A percentile compares a stretch with the other conserved stretches of the same genome.
Conservation (phyloP, 1,140 invertebrate genomes). For the Mesaphorura yosii region DNA sequence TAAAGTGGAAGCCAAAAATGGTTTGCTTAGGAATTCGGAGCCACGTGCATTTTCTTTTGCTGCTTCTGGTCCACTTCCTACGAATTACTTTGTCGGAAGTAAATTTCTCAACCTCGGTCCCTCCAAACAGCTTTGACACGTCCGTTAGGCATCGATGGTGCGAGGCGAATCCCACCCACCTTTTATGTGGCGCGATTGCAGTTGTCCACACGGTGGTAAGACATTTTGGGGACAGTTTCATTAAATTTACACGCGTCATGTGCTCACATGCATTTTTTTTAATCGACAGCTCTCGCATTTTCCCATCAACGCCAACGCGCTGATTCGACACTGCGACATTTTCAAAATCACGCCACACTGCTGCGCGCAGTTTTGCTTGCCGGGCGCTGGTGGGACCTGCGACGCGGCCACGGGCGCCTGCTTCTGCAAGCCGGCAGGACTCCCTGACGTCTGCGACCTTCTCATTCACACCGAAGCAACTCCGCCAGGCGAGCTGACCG, state of each 20-base stretch:
- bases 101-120: no score
- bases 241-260: background rate
- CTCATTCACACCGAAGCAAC: background rate
- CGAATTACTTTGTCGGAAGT: no score
- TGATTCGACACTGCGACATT: background rate
- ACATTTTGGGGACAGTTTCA: background rate
- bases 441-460: background rate
- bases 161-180: background rate
- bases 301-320: background rate
- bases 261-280: background rate
- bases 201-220: background rate
- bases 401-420: background rate
- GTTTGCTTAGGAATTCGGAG: no score
- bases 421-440: conserved; percentile 3
- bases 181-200: background rate
- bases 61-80: no score
- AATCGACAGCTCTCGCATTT: background rate
- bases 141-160: no score
- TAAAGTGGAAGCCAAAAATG: no score
- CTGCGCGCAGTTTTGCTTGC: background rate
- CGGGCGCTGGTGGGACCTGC: background rate
- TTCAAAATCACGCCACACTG: background rate
- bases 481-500: background rate
- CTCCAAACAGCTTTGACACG: no score
- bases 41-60: no score